phyloP scores from a whole-genome alignment of 53 echinoderm and acorn worm genomes.

The Crossaster papposus region DNA sequence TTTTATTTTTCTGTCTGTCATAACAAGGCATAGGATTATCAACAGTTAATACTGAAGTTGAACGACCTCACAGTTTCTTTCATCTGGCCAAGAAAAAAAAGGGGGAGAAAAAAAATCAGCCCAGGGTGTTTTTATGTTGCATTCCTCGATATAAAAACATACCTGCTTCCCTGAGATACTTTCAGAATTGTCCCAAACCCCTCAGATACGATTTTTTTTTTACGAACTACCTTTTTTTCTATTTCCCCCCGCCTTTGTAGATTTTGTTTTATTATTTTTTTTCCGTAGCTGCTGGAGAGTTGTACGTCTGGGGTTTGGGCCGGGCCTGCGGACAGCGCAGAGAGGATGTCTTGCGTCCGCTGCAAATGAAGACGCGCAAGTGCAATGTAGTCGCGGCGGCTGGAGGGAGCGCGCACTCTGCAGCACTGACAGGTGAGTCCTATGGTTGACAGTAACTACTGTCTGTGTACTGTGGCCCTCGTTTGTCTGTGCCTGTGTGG shows the following conservation, averaged over 20 bases:
- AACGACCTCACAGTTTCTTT: constrained; percentile 7
- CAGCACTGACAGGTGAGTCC: constrained; percentile 86
- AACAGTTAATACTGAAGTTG: constrained; percentile 3
- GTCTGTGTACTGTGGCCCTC: background rate
- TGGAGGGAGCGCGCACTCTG: constrained; percentile 82
- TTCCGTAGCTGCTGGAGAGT: constrained; percentile 67
- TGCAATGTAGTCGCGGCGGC: constrained; percentile 73
- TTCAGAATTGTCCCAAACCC: background rate
- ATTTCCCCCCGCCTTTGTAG: background rate
- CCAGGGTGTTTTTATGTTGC: background rate
- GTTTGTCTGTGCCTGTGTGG: too few relatives aligned
- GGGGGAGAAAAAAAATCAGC: constrained; percentile 8
- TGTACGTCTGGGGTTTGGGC: constrained; percentile 89
- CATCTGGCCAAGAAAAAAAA: background rate
- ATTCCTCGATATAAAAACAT: constrained; percentile 18
- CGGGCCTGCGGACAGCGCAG: constrained; percentile 79
- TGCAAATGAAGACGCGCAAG: constrained; percentile 64
- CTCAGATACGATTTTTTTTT: background rate
- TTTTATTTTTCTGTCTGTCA: background rate
- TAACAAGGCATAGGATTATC: background rate
- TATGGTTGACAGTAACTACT: constrained; percentile 2
- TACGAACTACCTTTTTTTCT: background rate
- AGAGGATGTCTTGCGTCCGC: constrained; percentile 74
- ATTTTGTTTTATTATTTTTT: background rate
- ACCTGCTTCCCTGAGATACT: constrained; percentile 10